These are phyloP conservation scores for Corythaeola cristata DNA, from an alignment of 2,113 vertebrate genomes.

Conservation along the genomic window DNA sequence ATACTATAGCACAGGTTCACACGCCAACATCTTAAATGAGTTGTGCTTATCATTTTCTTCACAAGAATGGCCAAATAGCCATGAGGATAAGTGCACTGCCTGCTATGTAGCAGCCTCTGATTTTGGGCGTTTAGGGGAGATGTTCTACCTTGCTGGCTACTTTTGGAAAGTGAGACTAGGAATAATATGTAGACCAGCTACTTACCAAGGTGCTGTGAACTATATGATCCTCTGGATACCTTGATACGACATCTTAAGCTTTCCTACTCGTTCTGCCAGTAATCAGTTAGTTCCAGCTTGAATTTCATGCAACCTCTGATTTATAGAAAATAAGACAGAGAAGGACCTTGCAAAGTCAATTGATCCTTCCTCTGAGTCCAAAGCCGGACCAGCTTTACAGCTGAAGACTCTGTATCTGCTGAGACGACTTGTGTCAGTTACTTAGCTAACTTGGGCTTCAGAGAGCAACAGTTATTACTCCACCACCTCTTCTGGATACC, in stretches of 20 bases:
- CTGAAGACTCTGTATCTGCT: background rate
- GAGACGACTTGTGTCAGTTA: background rate
- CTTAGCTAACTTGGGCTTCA: background rate
- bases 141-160: background rate
- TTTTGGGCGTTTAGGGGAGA: rapidly evolving
- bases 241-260: background rate
- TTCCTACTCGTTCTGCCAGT: background rate
- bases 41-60: background rate
- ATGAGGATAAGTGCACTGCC: background rate
- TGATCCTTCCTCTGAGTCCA: background rate
- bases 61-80: background rate
- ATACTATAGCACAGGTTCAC: background rate
- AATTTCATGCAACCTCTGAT: background rate
- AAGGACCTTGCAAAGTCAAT: background rate
- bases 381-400: background rate
- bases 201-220: background rate
- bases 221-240: background rate
- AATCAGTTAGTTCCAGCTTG: background rate
- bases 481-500: background rate
- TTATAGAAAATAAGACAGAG: background rate
- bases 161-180: background rate
- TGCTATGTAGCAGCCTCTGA: background rate
- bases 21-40: background rate
- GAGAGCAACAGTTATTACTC: background rate
- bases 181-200: background rate